Conservation (phyloP, 2,113 vertebrate species). For the Calypte anna region DNA sequence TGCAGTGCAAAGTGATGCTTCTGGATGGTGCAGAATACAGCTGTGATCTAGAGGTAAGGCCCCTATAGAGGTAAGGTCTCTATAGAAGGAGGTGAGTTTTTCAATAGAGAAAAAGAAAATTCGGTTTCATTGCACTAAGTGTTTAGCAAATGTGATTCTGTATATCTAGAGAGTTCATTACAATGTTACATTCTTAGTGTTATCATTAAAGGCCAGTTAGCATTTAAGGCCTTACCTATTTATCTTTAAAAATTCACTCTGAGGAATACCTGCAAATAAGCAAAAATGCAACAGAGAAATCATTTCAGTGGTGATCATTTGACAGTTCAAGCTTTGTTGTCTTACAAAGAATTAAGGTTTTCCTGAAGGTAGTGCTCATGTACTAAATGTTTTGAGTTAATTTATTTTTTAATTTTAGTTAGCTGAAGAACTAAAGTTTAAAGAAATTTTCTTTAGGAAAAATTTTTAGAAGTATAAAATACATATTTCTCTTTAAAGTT, state of each 20-base stretch:
- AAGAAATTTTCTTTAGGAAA: not conserved
- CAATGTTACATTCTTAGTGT: not conserved
- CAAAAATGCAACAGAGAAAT: not conserved
- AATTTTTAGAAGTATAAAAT: not conserved
- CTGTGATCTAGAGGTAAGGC: conserved; percentile 94
- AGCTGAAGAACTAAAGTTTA: not conserved
- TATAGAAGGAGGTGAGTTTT: not conserved
- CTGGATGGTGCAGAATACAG: conserved; percentile 89
- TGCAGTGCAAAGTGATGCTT: conserved; percentile 88
- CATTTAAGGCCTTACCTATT: not conserved
- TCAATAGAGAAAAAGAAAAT: not conserved
- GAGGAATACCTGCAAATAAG: not conserved
- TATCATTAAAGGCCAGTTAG: not conserved
- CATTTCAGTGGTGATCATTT: not conserved
- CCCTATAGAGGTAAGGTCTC: not conserved
- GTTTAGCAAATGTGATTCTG: not conserved
- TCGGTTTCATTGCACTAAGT: not conserved
- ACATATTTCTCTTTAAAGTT: not conserved
- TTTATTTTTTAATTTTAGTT: not conserved
- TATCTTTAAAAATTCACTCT: not conserved
- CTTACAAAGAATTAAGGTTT: not conserved
- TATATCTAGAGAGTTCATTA: not conserved
- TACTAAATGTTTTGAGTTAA: not conserved
- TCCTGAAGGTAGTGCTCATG: not conserved
- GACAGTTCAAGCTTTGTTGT: not conserved